Percentiles rank a stretch among this genome's conserved stretches.
phyloP scores from a whole-genome alignment of 2,797 vertebrate species.

The Microhierax caerulescens region DNA sequence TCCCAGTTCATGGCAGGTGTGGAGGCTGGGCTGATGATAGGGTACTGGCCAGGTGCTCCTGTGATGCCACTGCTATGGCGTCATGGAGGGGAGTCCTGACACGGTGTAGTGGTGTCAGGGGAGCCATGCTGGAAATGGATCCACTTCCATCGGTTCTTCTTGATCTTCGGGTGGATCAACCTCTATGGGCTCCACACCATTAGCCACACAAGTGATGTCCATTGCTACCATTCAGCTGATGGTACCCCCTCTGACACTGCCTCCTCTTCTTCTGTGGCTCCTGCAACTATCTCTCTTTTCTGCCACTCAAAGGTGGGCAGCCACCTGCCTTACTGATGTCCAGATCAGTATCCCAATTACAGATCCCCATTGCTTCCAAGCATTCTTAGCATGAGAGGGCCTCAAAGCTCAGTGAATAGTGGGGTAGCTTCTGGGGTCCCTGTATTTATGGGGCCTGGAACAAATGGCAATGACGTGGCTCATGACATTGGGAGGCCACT shows the following conservation, averaged over 20 bases:
- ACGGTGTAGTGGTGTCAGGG: background rate
- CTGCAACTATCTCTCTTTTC: background rate
- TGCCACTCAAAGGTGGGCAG: background rate
- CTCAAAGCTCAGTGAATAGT: background rate
- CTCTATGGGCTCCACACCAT: background rate
- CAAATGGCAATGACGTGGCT: background rate
- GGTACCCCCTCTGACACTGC: background rate
- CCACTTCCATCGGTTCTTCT: background rate
- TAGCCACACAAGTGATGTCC: background rate
- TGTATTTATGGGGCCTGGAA: background rate
- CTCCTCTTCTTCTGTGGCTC: background rate
- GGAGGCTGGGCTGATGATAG: background rate
- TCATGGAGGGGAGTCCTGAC: background rate
- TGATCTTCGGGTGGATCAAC: background rate
- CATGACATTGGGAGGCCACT: background rate
- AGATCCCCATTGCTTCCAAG: background rate
- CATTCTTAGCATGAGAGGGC: background rate
- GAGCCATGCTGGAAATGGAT: background rate
- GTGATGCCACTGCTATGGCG: accelerated
- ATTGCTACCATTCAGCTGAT: background rate
- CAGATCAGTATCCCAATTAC: too few species aligned
- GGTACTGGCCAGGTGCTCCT: background rate
- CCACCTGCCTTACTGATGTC: background rate
- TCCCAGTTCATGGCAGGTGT: accelerated
- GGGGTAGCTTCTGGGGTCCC: background rate